Conservation (phyloP, 2,888 invertebrate genomes). For the Salticus scenicus region DNA sequence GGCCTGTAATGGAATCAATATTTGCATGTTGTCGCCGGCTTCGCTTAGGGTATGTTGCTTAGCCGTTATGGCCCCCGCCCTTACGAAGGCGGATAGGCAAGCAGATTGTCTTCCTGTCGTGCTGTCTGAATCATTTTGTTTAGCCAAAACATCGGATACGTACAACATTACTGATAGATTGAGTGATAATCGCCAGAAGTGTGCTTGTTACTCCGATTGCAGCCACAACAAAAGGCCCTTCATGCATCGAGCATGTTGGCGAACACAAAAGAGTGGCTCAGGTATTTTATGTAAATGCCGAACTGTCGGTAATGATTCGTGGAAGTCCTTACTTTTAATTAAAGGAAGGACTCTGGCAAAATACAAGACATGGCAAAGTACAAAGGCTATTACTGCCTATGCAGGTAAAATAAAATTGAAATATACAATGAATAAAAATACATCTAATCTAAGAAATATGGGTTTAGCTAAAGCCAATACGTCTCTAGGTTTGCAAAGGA, state of each 20-base stretch:
- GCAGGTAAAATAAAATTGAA: slow-evolving; percentile 49
- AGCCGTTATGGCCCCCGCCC: slow-evolving; percentile 90
- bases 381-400: slow-evolving; percentile 41
- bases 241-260: slow-evolving; percentile 38
- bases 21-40: slow-evolving; percentile 70
- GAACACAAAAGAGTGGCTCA: slow-evolving; percentile 1
- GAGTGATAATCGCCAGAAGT: slow-evolving; percentile 7
- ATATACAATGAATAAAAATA: slow-evolving; percentile 66
- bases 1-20: slow-evolving; percentile 59
- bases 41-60: slow-evolving; percentile 70
- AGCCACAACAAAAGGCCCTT: slow-evolving; percentile 10
- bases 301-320: not conserved
- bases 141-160: slow-evolving; percentile 29
- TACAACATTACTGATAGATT: slow-evolving; percentile 41
- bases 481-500: slow-evolving; percentile 58
- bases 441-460: slow-evolving; percentile 56
- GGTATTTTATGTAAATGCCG: slow-evolving; percentile 25
- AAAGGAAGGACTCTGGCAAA: slow-evolving; percentile 20
- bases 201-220: slow-evolving; percentile 9
- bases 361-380: slow-evolving; percentile 50
- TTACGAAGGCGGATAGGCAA: slow-evolving; percentile 82
- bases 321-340: slow-evolving; percentile 20
- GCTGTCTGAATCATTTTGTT: slow-evolving; percentile 51
- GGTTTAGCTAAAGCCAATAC: slow-evolving; percentile 69
- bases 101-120: slow-evolving; percentile 73